Conservation (phyloP, 1,140 invertebrate genomes). For the Arion vulgaris region DNA sequence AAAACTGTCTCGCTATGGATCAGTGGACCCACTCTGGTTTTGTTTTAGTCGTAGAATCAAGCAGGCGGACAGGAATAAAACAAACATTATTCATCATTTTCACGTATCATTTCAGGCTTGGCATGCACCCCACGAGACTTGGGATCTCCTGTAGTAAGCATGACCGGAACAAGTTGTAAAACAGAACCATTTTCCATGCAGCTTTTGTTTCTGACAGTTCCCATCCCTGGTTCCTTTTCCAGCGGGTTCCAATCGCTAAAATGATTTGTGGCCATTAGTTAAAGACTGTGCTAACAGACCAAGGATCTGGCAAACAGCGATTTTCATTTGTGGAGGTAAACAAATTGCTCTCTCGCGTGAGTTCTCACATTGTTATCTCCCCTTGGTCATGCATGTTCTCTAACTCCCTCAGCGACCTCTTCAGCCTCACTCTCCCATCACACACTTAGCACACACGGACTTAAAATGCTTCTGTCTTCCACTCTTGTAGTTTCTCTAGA, state of each 20-base stretch:
- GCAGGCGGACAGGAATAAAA: neutral
- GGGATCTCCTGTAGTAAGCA: slow-evolving; percentile 13
- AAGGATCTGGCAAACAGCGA: slow-evolving; percentile 30
- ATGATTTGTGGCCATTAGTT: slow-evolving; percentile 34
- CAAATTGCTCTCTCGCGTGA: slow-evolving; percentile 20
- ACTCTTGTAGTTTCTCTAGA: neutral
- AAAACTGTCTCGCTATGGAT: neutral
- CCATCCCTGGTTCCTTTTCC: neutral
- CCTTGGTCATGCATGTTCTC: slow-evolving; percentile 17
- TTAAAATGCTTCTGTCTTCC: neutral
- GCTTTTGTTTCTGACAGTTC: slow-evolving; percentile 14
- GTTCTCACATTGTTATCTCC: slow-evolving; percentile 1
- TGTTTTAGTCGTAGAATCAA: neutral
- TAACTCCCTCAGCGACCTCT: neutral
- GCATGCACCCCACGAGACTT: neutral
- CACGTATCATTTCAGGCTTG: neutral
- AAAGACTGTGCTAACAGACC: slow-evolving; percentile 21
- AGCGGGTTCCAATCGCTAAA: slow-evolving; percentile 20
- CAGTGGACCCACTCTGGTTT: neutral
- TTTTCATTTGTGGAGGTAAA: slow-evolving; percentile 24
- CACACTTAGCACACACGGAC: neutral
- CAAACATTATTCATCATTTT: neutral
- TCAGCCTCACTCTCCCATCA: neutral
- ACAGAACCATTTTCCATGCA: slow-evolving; percentile 13
- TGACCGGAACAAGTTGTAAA: slow-evolving; percentile 30